Percentiles rank a stretch among this genome's conserved stretches.
Evolutionary conservation across 2,797 vertebrate species (phyloP).

Genomic region (Enteromius treurensis): DNA sequence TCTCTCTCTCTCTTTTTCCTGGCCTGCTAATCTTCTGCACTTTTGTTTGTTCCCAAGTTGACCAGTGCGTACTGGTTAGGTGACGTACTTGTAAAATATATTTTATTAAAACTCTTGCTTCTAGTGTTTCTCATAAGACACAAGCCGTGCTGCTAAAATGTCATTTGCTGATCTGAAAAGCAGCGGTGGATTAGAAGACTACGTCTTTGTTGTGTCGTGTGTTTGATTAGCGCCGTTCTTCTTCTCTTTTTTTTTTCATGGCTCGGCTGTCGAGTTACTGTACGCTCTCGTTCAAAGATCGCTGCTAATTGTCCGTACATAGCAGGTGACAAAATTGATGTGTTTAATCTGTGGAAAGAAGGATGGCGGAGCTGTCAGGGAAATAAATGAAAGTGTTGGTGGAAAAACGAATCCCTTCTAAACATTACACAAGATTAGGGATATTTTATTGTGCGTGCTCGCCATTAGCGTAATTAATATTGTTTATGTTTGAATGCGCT

Average conservation of each 20-base stretch:
- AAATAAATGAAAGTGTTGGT: constrained; percentile 64
- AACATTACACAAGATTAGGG: constrained; percentile 63
- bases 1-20: constrained; percentile 75
- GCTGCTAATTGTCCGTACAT: constrained; percentile 62
- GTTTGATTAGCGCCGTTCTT: constrained; percentile 65
- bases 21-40: constrained; percentile 57
- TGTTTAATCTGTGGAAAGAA: constrained; percentile 59
- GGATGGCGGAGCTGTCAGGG: constrained; percentile 49
- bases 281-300: constrained; percentile 58
- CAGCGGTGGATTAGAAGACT: constrained; percentile 51
- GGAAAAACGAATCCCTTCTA: constrained; percentile 62
- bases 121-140: constrained; percentile 20
- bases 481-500: constrained; percentile 58
- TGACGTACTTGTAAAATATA: constrained; percentile 70
- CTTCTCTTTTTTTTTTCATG: constrained; percentile 24
- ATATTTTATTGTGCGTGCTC: constrained; percentile 56
- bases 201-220: constrained; percentile 61
- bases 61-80: constrained; percentile 75
- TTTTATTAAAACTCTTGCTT: constrained; percentile 35
- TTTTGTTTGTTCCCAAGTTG: constrained; percentile 85
- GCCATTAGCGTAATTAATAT: constrained; percentile 59
- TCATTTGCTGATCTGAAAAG: constrained; percentile 54
- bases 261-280: constrained; percentile 58
- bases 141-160: constrained; percentile 45
- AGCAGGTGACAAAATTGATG: constrained; percentile 63